Evolutionary conservation across 2,797 vertebrate species (phyloP), one percentile per base, ranked within the genome.

Genomic region (Mycteria americana): DNA sequence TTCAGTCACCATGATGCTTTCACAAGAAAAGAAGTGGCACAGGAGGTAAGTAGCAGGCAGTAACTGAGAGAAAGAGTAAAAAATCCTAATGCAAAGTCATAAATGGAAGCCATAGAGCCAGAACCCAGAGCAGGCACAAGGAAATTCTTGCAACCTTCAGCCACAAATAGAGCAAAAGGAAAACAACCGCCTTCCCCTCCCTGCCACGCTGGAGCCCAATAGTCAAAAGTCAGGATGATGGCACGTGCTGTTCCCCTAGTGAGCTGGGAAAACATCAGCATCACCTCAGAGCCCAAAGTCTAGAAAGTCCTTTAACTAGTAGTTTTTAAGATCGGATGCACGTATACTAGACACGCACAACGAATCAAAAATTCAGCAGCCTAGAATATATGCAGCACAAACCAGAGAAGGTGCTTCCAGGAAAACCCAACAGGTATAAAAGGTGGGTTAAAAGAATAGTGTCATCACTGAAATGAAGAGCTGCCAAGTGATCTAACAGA

Each of bases 341-440:
- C 8, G 41, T 60, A 15, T 21, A 46, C 45, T 22, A 78, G 11
- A 68, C 16, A 37, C 1, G 4, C 37, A 62, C 27, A 80, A 63
- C 17, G 16, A 68, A 89, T 75, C 18, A 17, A n/a, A 86, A 95
- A 80, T 60, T 21, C 63, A 76, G 25, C 45, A 69, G 63, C 51
- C 59, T 53, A 50, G 23, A 82, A 85, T 28, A 73, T 1, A 73
- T 2, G 33, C 43, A 84, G 41, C 1, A 4, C 59, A 75, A 82
- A 91, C 7, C 41, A 50, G 19, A 88, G 64, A 80, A 15, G 10
- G 16, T 68, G 69, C 39, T 95, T 89, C 72, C 91, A 94, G 84
- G 96, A 91, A 95, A 94, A 68, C 11, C 28, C 69, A 91, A 91
- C 78, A 89, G 51, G 76, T 94, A 77, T 33, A 94, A 68, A 79